Evolutionary conservation across 2,113 vertebrate genomes (phyloP), one percentile per base, ranked within the genome.

Genomic region (Gobio gobio): DNA sequence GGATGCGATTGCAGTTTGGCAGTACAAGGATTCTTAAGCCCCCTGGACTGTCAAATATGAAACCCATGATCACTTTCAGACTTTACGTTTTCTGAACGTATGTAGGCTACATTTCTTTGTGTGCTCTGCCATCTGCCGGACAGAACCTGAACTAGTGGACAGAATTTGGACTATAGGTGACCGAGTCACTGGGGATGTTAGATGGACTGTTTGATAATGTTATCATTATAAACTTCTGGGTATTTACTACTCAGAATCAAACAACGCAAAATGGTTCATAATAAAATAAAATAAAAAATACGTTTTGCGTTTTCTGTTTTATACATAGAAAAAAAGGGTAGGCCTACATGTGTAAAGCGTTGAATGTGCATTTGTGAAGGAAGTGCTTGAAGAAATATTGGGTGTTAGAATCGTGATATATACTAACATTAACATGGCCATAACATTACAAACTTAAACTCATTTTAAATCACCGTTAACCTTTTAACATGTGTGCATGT

Each of bases 51-150:
- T 20, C 40, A 66, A 51, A 51, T 22, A 64, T 29, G 7, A 66
- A 81, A 7, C 18, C 16, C 56, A 20, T 63, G 58, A 61, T 61
- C 74, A 18, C 49, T 10, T 79, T 64, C 36, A 59, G 22, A 45
- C 5, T 54, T 18, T 5, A 63, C 24, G 40, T 29, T 81, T 29
- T 33, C 45, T 66, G 16, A 22, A 51, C 40, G 24, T 3, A 49
- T 33, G 24, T 3, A 63, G 49, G 49, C 13, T 47, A 29, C 20
- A 26, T 45, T 51, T 26, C 14, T 81, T 22, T 22, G 61, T 68
- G 63, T 33, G 24, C 24, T 54, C 24, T 51, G 61, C 79, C 79
- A 68, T 66, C 45, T 68, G 61, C 24, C 49, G 79, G 79, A 33
- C 8, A 64, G 7, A 26, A 26, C 36, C 13, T 8, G 3, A 54